These are phyloP conservation scores for Antitype chi DNA, from an alignment of 2,888 invertebrate species.

Conservation along the genomic window DNA sequence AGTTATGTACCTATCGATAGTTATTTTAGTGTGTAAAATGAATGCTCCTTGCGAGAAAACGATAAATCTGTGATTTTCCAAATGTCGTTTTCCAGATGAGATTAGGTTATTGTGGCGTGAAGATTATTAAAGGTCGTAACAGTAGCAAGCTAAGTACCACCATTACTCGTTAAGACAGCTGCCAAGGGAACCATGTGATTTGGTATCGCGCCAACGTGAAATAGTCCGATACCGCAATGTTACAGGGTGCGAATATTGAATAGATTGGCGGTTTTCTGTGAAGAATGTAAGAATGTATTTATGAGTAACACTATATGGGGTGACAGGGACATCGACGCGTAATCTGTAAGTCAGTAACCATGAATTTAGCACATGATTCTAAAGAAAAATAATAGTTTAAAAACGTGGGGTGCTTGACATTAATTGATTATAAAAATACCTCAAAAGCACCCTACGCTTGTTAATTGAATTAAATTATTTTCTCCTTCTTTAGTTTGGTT, in stretches of 20 bases:
- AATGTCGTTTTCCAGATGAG: neutral
- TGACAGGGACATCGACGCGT: too few relatives aligned
- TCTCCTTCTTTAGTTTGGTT: too few relatives aligned
- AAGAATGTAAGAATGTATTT: neutral
- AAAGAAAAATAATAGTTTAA: too few relatives aligned
- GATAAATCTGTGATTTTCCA: neutral
- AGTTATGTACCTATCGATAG: neutral
- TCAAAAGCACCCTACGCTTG: too few relatives aligned
- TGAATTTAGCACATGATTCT: too few relatives aligned
- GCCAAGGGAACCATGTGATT: slow-evolving; percentile 77
- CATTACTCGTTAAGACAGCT: slow-evolving; percentile 70
- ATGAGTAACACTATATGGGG: neutral
- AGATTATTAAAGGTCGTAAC: slow-evolving; percentile 2
- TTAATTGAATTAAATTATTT: too few relatives aligned
- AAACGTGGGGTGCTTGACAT: too few relatives aligned
- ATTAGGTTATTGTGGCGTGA: neutral
- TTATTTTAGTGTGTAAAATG: neutral
- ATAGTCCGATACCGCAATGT: slow-evolving; percentile 60
- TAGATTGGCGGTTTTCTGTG: neutral
- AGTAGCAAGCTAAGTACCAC: slow-evolving; percentile 50
- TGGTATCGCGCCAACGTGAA: slow-evolving; percentile 75
- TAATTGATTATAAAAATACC: too few relatives aligned
- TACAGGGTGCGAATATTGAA: slow-evolving; percentile 32
- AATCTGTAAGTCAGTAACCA: too few relatives aligned
- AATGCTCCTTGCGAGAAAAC: neutral